phyloP scores from a whole-genome alignment of 2,888 invertebrate species.

The Thecocarcelia acutangulata region DNA sequence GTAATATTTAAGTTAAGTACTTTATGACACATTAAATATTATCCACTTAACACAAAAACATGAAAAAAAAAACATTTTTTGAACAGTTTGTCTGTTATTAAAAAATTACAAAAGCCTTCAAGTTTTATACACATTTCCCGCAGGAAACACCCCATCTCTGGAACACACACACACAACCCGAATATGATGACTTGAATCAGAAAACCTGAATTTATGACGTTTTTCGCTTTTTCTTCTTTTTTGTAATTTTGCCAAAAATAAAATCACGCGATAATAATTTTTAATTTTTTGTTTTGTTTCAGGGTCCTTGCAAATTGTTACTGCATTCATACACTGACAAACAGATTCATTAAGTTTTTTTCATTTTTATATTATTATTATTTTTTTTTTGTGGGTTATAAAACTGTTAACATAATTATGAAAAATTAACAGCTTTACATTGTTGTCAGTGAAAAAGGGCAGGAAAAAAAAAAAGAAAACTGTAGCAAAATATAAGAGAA shows the following conservation, averaged over 20 bases:
- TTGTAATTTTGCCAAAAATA: slow-evolving; percentile 37
- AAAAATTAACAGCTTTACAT: slow-evolving; percentile 69
- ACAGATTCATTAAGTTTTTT: slow-evolving; percentile 44
- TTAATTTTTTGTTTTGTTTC: slow-evolving; percentile 22
- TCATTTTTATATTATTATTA: not conserved
- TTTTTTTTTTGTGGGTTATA: slow-evolving; percentile 49
- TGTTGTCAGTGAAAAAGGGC: slow-evolving; percentile 35
- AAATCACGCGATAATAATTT: slow-evolving; percentile 48
- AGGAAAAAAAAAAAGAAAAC: slow-evolving; percentile 22
- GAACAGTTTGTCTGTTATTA: slow-evolving; percentile 34
- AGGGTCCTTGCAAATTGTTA: slow-evolving; percentile 54
- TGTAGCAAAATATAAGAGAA: slow-evolving; percentile 34
- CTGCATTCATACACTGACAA: slow-evolving; percentile 18
- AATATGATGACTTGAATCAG: slow-evolving; percentile 29
- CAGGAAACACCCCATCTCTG: slow-evolving; percentile 54
- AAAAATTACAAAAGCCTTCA: slow-evolving; percentile 30
- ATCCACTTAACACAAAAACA: slow-evolving; percentile 71
- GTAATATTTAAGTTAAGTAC: slow-evolving; percentile 67
- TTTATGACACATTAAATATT: slow-evolving; percentile 72
- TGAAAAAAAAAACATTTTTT: slow-evolving; percentile 20
- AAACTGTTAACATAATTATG: slow-evolving; percentile 69
- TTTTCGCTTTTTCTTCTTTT: slow-evolving; percentile 39
- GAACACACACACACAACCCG: slow-evolving; percentile 6
- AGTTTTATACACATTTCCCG: slow-evolving; percentile 37
- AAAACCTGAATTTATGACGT: slow-evolving; percentile 13